These are phyloP conservation scores for Liparis tanakae DNA, from an alignment of 2,797 vertebrate species.

Conservation along the genomic window DNA sequence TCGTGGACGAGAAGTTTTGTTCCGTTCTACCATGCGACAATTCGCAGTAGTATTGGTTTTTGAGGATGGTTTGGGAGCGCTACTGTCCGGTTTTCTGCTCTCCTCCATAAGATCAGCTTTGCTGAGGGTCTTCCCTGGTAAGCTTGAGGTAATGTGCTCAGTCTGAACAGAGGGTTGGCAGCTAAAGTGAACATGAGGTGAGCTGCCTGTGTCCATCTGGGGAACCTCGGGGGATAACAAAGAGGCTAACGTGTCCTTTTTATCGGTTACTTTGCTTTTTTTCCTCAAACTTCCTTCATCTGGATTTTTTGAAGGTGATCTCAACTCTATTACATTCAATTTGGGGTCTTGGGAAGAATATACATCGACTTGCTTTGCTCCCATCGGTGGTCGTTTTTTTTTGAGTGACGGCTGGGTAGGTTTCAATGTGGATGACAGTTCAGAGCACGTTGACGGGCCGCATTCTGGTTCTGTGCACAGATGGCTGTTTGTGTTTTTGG, in stretches of 20 bases:
- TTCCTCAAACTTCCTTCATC: conserved; percentile 27
- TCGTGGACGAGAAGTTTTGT: conserved; percentile 40
- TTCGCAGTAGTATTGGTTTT: conserved; percentile 31
- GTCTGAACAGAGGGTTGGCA: conserved; percentile 12
- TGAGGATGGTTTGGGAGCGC: conserved; percentile 26
- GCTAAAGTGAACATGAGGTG: conserved; percentile 1
- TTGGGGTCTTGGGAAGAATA: neutral
- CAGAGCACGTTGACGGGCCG: conserved; percentile 4
- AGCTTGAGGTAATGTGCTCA: neutral
- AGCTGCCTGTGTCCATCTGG: conserved; percentile 21
- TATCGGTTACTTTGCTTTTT: conserved; percentile 2
- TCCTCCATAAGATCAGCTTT: conserved; percentile 24
- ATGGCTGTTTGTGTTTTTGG: conserved; percentile 30
- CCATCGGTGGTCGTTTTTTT: conserved; percentile 1
- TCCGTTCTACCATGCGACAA: conserved; percentile 16
- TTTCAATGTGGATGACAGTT: conserved; percentile 18
- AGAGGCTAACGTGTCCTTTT: conserved; percentile 16
- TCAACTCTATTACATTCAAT: conserved; percentile 12
- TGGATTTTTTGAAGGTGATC: neutral
- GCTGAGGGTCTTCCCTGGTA: conserved; percentile 12
- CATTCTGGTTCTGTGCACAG: conserved; percentile 12
- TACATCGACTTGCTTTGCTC: conserved; percentile 43
- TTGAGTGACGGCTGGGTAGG: conserved; percentile 17
- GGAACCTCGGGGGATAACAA: neutral
- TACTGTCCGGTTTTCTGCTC: conserved; percentile 17